These are phyloP conservation scores for Chaetorhynchus papuensis DNA, from an alignment of 2,113 vertebrate species.

Conservation along the genomic window DNA sequence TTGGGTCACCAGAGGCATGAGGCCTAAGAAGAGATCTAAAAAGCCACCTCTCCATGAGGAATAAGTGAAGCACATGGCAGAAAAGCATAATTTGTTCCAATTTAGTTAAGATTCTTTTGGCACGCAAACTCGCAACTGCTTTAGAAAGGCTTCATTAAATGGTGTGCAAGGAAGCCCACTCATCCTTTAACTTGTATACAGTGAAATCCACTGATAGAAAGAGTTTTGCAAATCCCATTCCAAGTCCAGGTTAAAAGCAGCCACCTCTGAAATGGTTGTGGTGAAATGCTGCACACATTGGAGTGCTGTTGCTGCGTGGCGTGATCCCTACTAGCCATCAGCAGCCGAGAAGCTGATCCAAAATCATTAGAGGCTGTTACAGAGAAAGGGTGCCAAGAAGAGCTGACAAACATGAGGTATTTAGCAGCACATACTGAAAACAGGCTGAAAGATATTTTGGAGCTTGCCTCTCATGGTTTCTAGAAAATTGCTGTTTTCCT, in stretches of 20 bases:
- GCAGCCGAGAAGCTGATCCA: background rate
- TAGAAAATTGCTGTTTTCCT: background rate
- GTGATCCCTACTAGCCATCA: background rate
- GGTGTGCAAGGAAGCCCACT: background rate
- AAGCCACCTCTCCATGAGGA: background rate
- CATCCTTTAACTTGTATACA: background rate
- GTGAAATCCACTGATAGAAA: background rate
- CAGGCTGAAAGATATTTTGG: conserved; percentile 5
- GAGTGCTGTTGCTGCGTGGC: background rate
- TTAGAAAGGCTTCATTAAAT: background rate
- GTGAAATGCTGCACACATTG: background rate
- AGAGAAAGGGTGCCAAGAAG: background rate
- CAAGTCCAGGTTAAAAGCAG: background rate
- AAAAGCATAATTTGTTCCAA: background rate
- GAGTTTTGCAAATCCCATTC: background rate
- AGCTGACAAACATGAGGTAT: conserved; percentile 35
- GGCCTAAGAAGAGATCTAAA: background rate
- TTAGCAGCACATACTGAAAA: background rate
- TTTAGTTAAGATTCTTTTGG: background rate
- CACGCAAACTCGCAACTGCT: background rate
- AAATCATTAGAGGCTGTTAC: conserved; percentile 1
- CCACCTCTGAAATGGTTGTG: background rate
- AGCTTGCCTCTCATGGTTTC: background rate
- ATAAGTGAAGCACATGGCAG: background rate
- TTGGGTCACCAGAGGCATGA: background rate